Conservation (phyloP, 2,888 invertebrate genomes). For the Crioceris asparagi region DNA sequence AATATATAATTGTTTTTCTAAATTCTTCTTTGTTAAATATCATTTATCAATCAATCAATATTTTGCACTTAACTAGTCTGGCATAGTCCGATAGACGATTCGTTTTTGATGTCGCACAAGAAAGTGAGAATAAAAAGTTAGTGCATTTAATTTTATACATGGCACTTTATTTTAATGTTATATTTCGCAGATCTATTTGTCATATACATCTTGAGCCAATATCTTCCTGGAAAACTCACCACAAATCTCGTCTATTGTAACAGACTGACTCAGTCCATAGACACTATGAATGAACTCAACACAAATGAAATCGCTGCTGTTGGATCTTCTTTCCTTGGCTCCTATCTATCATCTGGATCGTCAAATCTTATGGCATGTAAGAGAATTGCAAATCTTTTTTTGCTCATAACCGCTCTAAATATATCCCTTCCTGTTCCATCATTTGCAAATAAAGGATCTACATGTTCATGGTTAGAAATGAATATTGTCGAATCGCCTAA, state of each 20-base stretch:
- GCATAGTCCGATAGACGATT: too few relatives aligned
- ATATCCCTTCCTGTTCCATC: slow-evolving; percentile 11
- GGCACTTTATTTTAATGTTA: slow-evolving; percentile 27
- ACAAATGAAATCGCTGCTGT: neutral
- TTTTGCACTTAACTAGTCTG: too few relatives aligned
- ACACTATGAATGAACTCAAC: neutral
- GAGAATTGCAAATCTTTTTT: slow-evolving; percentile 8
- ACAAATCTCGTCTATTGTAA: slow-evolving; percentile 10
- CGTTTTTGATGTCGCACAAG: too few relatives aligned
- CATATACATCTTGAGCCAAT: slow-evolving; percentile 26
- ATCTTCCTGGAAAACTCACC: slow-evolving; percentile 20
- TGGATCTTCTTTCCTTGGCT: slow-evolving; percentile 1
- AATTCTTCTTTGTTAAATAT: too few relatives aligned
- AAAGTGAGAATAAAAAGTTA: too few relatives aligned
- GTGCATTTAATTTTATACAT: too few relatives aligned
- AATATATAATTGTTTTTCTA: too few relatives aligned
- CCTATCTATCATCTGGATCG: slow-evolving; percentile 6
- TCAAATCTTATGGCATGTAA: slow-evolving; percentile 11
- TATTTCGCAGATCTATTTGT: slow-evolving; percentile 27
- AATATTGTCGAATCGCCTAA: slow-evolving; percentile 3
- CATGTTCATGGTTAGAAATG: slow-evolving; percentile 11
- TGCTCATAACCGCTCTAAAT: slow-evolving; percentile 8
- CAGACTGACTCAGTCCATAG: neutral
- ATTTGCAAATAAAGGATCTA: slow-evolving; percentile 5
- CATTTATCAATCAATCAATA: too few relatives aligned